Evolutionary conservation across 2,888 invertebrate species (phyloP), one percentile per base, ranked within the genome.

Genomic region (Mythimna impura): DNA sequence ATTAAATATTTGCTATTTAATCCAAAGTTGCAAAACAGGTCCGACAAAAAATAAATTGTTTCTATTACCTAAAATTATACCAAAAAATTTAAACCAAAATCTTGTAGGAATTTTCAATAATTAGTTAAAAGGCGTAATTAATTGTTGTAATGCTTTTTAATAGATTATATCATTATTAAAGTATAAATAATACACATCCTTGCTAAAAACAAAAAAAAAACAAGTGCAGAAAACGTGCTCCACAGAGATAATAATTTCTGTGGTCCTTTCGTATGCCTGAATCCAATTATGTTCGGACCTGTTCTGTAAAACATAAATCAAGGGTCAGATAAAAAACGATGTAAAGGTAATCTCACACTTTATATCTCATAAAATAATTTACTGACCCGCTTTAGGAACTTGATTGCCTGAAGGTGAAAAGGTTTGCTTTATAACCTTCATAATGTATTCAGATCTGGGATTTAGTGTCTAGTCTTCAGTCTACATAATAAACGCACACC

Each of bases 381-480:
- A 43, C 66, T 66, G 43, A 66, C 68, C 63, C 50, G 34, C 20
- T 82, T 71, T 61, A 61, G 50, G 55, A 62, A 55, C 60, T 58
- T 67, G 62, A 71, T 69, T 22, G 34, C 5, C 22, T 50, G 55
- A 68, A 74, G 67, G 73, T 73, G 50, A 64, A 71, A 66, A 50
- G 54, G 60, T 80, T 71, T 64, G 40, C 63, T 55, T 8, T 22
- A 47, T 47, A 52, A 54, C 74, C 40, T 70, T 74, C 25, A 69
- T 77, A 58, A 81, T 47, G 66, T 82, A 78, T 82, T 68, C 43
- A 71, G 20, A 58, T 64, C 34, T 43, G 63, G 60, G 20, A 66
- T 63, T 60, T 30, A 40, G 54, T 25, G 43, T 60, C 36, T 66
- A 43, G 43, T 68, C 17, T 36, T 5, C 12, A n/a, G 17, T 14